Base-by-base conservation (phyloP, 1,140 invertebrate species). In the Colletes latitarsis region DNA sequence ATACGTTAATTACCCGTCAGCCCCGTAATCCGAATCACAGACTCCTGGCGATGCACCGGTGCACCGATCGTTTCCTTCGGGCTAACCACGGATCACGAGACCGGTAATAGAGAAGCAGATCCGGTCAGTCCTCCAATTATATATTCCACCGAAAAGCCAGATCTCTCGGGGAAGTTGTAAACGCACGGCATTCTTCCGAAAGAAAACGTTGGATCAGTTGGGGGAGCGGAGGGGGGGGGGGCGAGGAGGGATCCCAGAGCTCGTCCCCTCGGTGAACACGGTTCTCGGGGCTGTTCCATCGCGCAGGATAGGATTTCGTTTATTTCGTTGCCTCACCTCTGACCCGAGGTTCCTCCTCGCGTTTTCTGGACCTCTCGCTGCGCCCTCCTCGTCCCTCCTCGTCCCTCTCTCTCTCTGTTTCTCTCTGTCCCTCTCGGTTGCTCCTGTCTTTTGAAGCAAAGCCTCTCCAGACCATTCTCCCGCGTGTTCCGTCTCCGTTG, bases 291-390 rank as follows among this genome's bases (percentile, higher is more conserved):
- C 41, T 49, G 9, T 39, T 71, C 53, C 66, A 53, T 73, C 81
- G 69, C 66, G 70, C 73, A 57, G 55, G 52, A 83, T 79, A 60
- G 77, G 70, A 77, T 83, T 79, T 67, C 82, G 73, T 87, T 87
- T 87, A 87, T 87, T 87, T 83, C 82, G 84, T 87, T 68, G 84
- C 70, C 53, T 86, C 84, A 76, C 81, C 84, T 87, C 73, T 75
- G 69, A 83, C 82, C 82, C 78, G 49, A 14, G 84, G 62, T 83
- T 68, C 75, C 68, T 77, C 78, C 70, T 82, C 78, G 83, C 80
- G 64, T 85, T 87, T 83, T 74, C 85, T 77, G 78, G 58, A 77
- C 81, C 77, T 58, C 69, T 63, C 69, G 10, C n/a, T 39, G 30
- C 43, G 30, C 9, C 49, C 49, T 52, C n/a, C 52, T 39, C 39